Base-by-base conservation (phyloP, 2,797 vertebrate genomes). In the Meda fulgida region DNA sequence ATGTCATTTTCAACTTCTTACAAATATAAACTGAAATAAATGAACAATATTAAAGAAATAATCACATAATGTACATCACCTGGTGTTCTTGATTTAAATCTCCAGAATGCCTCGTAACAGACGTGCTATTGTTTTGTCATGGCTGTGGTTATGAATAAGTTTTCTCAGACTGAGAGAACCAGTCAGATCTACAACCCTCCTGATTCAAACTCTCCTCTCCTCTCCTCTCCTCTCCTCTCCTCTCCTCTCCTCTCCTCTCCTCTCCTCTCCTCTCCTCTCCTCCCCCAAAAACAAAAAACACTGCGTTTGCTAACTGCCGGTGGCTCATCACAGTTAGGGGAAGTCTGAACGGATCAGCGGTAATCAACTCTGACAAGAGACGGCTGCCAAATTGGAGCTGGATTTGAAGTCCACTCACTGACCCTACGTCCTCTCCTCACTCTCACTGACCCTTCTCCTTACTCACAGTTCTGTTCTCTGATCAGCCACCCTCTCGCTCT, bases 331-430 rank as follows among this genome's bases (percentile, higher is more conserved):
- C 93, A 91, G 93, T 94, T 76, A 88, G 91, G 92, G 90, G 89
- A 93, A 93, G 92, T 94, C 95, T 93, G 93, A 95, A 93, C 93
- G 93, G 95, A 95, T 96, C 94, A 95, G 89, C 90, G 58, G 88
- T 96, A 96, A 96, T 92, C 93, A 90, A 89, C 91, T 91, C 92
- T 93, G 95, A 95, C 94, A 94, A 90, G 83, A 48, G 90, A 90
- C 91, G 84, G 91, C 83, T 93, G 93, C 93, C 92, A 94, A 95
- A 94, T 91, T 80, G 88, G 91, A 89, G 90, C 80, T 88, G 94
- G 93, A 94, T 93, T 95, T 94, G 93, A 89, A 92, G 85, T 85
- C 87, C 87, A 86, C 91, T 87, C 77, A 82, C 89, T 85, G 85
- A 88, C 86, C 77, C 79, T 69, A 73, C 40, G 79, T 75, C 58